Percentiles rank a stretch among this genome's conserved stretches.
Conservation (phyloP, 2,888 invertebrate genomes). For the Amiota mariae region DNA sequence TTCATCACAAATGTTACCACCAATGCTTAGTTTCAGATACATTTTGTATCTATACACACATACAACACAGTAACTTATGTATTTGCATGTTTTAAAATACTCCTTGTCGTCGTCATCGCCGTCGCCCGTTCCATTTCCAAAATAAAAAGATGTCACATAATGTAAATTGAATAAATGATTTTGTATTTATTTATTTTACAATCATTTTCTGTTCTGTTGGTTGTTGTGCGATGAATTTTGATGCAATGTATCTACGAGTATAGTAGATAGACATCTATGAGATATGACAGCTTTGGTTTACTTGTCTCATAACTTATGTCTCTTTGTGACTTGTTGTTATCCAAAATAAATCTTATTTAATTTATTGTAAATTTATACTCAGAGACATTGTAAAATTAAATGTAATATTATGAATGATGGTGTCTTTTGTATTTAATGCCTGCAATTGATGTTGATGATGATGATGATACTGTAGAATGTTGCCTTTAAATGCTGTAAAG, state of each 20-base stretch:
- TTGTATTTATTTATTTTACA: conserved; percentile 5
- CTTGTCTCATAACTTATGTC: not conserved
- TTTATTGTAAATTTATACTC: not conserved
- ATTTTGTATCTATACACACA: not conserved
- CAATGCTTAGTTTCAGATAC: no score
- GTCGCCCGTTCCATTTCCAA: no score
- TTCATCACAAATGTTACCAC: not conserved
- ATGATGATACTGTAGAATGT: no score
- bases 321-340: not conserved
- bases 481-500: no score
- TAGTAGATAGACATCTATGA: not conserved
- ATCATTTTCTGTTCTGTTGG: not conserved
- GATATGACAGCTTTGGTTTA: not conserved
- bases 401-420: no score
- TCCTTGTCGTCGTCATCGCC: not conserved
- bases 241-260: not conserved
- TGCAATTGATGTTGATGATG: no score
- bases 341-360: conserved; percentile 6
- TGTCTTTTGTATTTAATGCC: no score
- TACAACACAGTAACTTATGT: not conserved
- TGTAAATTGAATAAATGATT: conserved; percentile 17
- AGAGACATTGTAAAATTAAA: no score
- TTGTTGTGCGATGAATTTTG: conserved; percentile 15
- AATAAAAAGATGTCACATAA: not conserved
- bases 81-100: not conserved